Conservation (phyloP, 2,888 invertebrate genomes). For the Cephalotes varians region DNA sequence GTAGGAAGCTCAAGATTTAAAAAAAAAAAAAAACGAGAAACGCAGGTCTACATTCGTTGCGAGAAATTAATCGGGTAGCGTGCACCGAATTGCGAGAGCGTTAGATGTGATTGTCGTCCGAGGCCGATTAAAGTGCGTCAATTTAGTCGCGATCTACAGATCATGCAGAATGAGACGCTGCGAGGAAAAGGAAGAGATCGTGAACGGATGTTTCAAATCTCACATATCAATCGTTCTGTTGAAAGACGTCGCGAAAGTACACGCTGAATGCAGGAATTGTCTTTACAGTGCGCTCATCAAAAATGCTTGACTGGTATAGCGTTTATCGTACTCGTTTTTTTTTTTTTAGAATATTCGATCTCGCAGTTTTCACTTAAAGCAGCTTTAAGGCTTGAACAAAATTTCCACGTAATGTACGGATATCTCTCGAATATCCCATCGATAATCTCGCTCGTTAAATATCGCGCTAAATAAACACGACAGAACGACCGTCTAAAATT, state of each 20-base stretch:
- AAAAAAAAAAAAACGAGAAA: not conserved
- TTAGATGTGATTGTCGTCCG: slow-evolving; percentile 41
- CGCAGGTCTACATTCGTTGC: not conserved
- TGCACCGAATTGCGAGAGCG: slow-evolving; percentile 61
- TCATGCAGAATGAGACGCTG: not conserved
- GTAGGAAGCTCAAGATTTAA: not conserved
- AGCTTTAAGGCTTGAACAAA: not conserved
- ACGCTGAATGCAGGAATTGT: slow-evolving; percentile 24
- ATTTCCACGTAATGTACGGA: slow-evolving; percentile 10
- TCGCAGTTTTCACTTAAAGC: not conserved
- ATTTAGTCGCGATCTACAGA: slow-evolving; percentile 24
- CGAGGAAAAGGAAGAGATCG: not conserved
- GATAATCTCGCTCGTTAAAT: slow-evolving; percentile 5
- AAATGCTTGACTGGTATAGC: slow-evolving; percentile 14
- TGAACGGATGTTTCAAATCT: slow-evolving; percentile 68
- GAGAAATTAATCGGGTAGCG: not conserved
- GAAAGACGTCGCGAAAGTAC: slow-evolving; percentile 47
- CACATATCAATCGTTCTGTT: slow-evolving; percentile 73
- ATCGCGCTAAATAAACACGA: slow-evolving; percentile 10
- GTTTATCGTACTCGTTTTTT: not conserved
- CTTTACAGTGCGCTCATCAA: slow-evolving; percentile 31
- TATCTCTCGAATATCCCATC: not conserved
- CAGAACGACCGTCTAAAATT: slow-evolving; percentile 9
- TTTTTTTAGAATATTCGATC: not conserved
- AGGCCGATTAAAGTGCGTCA: slow-evolving; percentile 37